Evolutionary conservation across 2,113 vertebrate species (phyloP).

Genomic region (Equus przewalskii): DNA sequence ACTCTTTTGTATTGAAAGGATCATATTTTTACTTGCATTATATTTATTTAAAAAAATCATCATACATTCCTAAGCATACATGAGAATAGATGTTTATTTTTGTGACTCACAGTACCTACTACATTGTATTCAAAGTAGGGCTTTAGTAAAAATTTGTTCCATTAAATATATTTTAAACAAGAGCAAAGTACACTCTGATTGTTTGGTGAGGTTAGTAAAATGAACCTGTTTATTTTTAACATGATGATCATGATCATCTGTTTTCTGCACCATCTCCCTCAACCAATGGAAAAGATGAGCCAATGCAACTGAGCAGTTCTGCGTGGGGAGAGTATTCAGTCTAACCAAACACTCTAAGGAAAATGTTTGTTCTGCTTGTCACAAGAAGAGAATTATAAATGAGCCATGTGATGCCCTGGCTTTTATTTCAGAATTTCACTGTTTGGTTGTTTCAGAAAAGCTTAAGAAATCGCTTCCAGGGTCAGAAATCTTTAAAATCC

Average conservation of each 20-base stretch:
- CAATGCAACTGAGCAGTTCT: slow-evolving; percentile 64
- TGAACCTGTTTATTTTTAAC: background rate
- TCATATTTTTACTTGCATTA: background rate
- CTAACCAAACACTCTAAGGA: slow-evolving; percentile 72
- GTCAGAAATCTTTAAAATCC: slow-evolving; percentile 66
- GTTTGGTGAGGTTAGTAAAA: background rate
- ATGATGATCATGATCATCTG: background rate
- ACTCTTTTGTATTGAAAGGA: background rate
- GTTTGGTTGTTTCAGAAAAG: slow-evolving; percentile 35
- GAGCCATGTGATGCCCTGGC: background rate
- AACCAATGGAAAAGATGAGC: slow-evolving; percentile 47
- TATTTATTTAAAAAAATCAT: background rate
- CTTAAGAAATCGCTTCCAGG: slow-evolving; percentile 11
- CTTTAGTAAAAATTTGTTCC: background rate
- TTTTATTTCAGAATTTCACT: slow-evolving; percentile 59
- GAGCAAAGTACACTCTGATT: background rate
- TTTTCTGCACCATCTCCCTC: background rate
- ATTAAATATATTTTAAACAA: background rate
- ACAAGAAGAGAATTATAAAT: slow-evolving; percentile 79
- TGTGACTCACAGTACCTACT: background rate
- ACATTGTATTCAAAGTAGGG: background rate
- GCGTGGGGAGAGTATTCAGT: slow-evolving; percentile 24
- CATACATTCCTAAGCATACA: background rate
- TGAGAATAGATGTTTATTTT: background rate
- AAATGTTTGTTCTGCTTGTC: background rate